Evolutionary conservation across 2,797 vertebrate species (phyloP), one percentile per base, ranked within the genome.

Genomic region (Sebastes dallii): DNA sequence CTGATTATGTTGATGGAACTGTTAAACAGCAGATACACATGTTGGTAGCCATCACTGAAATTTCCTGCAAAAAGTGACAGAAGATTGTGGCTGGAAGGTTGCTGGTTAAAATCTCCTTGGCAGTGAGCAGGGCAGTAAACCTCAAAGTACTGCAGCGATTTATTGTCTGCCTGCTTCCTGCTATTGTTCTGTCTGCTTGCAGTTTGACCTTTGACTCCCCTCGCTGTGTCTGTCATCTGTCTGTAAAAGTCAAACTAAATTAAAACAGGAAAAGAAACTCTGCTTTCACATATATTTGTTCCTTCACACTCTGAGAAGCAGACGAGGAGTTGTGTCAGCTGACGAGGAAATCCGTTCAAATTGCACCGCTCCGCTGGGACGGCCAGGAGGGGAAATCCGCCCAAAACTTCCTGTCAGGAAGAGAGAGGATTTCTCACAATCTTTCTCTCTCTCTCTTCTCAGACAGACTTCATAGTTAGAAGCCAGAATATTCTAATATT

Each of bases 281-380:
- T 1, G 78, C 75, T 88, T 81, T 85, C 29, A 4, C 83, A 34
- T 73, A 42, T 14, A 42, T 42, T 85, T 39, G 66, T 81, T 77
- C 29, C 39, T 68, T 55, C 71, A 70, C 29, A 2, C 9, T 71
- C 71, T 36, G 56, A 5, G 80, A 58, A 66, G 56, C 77, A 62
- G 66, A 67, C 7, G 6, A 29, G 8, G 36, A 72, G 56, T 61
- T 30, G 27, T 67, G 83, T 89, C 90, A 90, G 87, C 78, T 84
- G 83, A 95, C 68, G 77, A 94, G 95, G 96, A 96, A 97, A 97
- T 97, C 96, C 92, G 93, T 95, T 92, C 93, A 94, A 62, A 85
- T 95, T 93, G 89, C 90, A 74, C 84, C 0, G 91, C 91, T 93
- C 92, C 91, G 91, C 95, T 94, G 65, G 94, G 93, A 94, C 65